Conservation (phyloP, 2,888 invertebrate genomes). For the Cryptosula pallasiana region DNA sequence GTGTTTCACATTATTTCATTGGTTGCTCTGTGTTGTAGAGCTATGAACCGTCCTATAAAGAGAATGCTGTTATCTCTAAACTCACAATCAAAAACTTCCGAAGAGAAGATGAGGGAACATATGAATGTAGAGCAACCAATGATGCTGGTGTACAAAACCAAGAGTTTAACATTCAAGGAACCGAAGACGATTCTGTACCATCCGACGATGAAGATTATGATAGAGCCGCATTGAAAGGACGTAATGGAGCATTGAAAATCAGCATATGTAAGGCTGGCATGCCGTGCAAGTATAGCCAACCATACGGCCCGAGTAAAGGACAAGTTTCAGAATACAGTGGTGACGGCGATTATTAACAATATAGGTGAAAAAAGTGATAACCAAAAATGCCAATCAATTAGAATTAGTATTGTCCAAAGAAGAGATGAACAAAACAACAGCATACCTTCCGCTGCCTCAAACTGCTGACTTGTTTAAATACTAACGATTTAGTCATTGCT, state of each 20-base stretch:
- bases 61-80: conserved; percentile 23
- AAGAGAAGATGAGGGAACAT: conserved; percentile 8
- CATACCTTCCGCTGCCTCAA: too few species aligned
- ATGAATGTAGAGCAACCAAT: conserved; percentile 10
- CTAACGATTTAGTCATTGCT: too few species aligned
- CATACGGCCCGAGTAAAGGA: not conserved
- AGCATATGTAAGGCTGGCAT: conserved; percentile 8
- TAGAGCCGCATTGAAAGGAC: not conserved
- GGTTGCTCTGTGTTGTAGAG: not conserved
- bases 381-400: too few species aligned
- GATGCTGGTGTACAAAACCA: conserved; percentile 10
- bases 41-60: conserved; percentile 21
- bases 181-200: not conserved
- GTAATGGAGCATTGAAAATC: not conserved
- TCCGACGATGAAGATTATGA: conserved; percentile 7
- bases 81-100: not conserved
- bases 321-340: not conserved
- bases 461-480: too few species aligned
- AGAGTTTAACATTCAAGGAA: conserved; percentile 7
- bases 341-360: not conserved
- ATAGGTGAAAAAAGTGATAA: too few species aligned
- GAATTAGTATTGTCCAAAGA: too few species aligned
- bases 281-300: not conserved
- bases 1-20: not conserved
- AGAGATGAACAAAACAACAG: too few species aligned